These are phyloP conservation scores for Orthonevra nobilis DNA, from an alignment of 2,888 invertebrate genomes.

Conservation along the genomic window DNA sequence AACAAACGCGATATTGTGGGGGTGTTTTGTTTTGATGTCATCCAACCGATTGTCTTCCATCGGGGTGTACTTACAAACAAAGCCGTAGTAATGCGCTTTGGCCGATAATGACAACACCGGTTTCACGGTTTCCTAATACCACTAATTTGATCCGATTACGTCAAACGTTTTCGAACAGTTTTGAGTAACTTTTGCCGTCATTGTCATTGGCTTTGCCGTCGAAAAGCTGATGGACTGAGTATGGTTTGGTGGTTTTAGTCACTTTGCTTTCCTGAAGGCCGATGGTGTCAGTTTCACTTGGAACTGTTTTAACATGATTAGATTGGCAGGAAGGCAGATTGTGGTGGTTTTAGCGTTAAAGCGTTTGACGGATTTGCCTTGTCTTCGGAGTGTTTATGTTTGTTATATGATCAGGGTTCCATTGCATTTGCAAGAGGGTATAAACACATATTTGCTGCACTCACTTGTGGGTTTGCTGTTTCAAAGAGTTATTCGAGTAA, in stretches of 20 bases:
- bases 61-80: constrained; percentile 8
- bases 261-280: constrained; percentile 12
- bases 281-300: constrained; percentile 49
- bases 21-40: too few relatives aligned
- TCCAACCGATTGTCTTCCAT: too few relatives aligned
- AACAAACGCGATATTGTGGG: too few relatives aligned
- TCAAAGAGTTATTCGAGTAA: too few relatives aligned
- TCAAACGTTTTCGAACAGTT: constrained; percentile 68
- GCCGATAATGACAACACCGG: constrained; percentile 66
- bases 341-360: too few relatives aligned
- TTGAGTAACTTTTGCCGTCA: constrained; percentile 62
- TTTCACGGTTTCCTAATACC: constrained; percentile 65
- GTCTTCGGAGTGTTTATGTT: too few relatives aligned
- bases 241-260: constrained; percentile 50
- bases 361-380: too few relatives aligned
- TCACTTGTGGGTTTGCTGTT: too few relatives aligned
- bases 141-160: constrained; percentile 69
- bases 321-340: constrained; percentile 15
- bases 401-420: too few relatives aligned
- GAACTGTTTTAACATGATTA: constrained; percentile 25
- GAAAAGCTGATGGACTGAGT: constrained; percentile 40
- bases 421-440: too few relatives aligned
- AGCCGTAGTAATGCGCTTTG: constrained; percentile 65
- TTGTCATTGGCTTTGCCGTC: constrained; percentile 27
- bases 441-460: too few relatives aligned